These are phyloP conservation scores for Agrotis puta DNA, from an alignment of 2,888 invertebrate species.

Conservation along the genomic window DNA sequence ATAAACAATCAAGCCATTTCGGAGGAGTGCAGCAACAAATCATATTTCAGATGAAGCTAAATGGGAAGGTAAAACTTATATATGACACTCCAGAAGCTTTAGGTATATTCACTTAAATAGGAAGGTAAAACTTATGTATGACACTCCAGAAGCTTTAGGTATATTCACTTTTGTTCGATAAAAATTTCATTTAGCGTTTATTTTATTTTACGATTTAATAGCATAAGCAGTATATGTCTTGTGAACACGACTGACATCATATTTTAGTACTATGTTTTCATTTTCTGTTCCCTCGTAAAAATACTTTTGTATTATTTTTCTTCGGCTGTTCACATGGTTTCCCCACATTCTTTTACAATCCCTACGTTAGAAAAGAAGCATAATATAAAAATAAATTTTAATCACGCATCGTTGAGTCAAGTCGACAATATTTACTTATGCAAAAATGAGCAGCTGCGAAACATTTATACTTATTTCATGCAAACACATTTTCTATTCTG, in stretches of 20 bases:
- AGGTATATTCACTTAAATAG: too few species aligned
- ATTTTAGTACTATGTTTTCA: background rate
- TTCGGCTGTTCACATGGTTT: background rate
- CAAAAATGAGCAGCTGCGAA: constrained; percentile 47
- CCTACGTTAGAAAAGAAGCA: constrained; percentile 2
- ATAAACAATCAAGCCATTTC: too few species aligned
- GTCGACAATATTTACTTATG: constrained; percentile 23
- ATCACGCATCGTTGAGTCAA: constrained; percentile 11
- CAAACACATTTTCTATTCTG: constrained; percentile 49
- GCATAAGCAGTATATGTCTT: background rate
- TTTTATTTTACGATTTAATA: background rate
- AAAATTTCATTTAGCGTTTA: background rate
- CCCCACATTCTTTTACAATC: background rate
- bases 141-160: too few species aligned
- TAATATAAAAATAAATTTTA: constrained; percentile 37
- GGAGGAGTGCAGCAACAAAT: too few species aligned
- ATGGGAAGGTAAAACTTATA: too few species aligned
- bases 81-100: too few species aligned
- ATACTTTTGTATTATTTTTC: background rate
- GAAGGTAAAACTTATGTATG: too few species aligned
- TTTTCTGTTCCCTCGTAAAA: constrained; percentile 11
- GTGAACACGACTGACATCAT: constrained; percentile 3
- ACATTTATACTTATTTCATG: constrained; percentile 46
- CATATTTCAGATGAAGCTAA: too few species aligned
- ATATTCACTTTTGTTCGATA: too few species aligned